Evolutionary conservation across 2,888 invertebrate genomes (phyloP), one percentile per base, ranked within the genome.

Genomic region (Napeogenes sylphis): DNA sequence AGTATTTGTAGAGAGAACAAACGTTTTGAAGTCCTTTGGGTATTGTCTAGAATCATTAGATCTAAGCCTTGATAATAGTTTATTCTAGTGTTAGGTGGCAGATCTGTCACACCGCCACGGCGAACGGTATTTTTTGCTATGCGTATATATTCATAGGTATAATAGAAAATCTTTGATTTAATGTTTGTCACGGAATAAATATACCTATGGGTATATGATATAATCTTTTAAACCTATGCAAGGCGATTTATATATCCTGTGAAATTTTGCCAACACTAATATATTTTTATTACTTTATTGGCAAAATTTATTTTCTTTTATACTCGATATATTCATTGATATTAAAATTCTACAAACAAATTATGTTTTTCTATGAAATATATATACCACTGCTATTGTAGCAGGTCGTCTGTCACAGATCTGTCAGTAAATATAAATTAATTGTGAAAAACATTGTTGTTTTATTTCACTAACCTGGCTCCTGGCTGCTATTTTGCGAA

Each of bases 371-470:
- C 51, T 47, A 12, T 42, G 35, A 12, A 45, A 10, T 46, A 56
- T 38, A 33, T n/a, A 61, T 61, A 60, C 58, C 51, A 56, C 65
- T 71, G 68, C 68, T 73, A 78, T 79, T 77, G 79, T 82, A 79
- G 79, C 82, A 74, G 58, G 76, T 82, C 81, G 82, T 79, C 77
- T 73, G 78, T 83, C 80, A 81, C 86, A 84, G 87, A 84, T 90
- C 90, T 89, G 85, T 87, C 81, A 82, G 82, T 87, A 83, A 85
- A 88, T 88, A 90, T 90, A 90, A 88, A 86, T 83, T 88, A 89
- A 87, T 85, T 90, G 90, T 90, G 83, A 85, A 80, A 77, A 76
- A 77, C 74, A 84, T 81, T 82, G 84, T 90, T 85, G 90, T 90
- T 90, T 90, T 66, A 90, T 89, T 90, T 87, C 61, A 66, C 66